Evolutionary conservation across 2,888 invertebrate genomes (phyloP).

Genomic region (Rhimphoctona megacephalus): DNA sequence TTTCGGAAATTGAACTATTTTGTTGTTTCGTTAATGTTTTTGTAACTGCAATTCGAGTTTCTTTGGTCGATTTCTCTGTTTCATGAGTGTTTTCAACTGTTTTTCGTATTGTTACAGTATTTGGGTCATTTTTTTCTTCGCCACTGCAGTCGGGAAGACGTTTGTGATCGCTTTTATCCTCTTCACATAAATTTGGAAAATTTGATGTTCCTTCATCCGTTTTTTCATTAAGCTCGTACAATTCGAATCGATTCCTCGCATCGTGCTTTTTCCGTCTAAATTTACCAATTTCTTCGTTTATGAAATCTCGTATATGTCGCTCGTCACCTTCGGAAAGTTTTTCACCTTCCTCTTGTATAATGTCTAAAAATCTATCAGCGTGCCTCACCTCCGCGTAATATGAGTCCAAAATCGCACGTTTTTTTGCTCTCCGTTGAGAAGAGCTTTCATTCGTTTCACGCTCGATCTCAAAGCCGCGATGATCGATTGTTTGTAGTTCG

Average conservation of each 20-base stretch:
- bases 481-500: conserved; percentile 64
- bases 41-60: conserved; percentile 48
- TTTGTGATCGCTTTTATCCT: not conserved
- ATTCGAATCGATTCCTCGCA: conserved; percentile 48
- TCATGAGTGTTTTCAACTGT: conserved; percentile 31
- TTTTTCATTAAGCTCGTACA: conserved; percentile 17
- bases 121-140: conserved; percentile 19
- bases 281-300: conserved; percentile 86
- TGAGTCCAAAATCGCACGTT: conserved; percentile 86
- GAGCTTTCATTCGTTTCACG: conserved; percentile 48
- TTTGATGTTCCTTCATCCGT: conserved; percentile 21
- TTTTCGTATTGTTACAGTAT: conserved; percentile 34
- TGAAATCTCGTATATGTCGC: conserved; percentile 85
- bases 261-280: conserved; percentile 83
- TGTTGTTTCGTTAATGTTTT: conserved; percentile 36
- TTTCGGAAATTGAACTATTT: conserved; percentile 47
- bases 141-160: not conserved
- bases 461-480: conserved; percentile 58
- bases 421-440: conserved; percentile 85
- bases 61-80: conserved; percentile 38
- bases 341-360: conserved; percentile 92
- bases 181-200: not conserved
- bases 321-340: conserved; percentile 87
- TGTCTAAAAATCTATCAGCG: conserved; percentile 90
- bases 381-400: conserved; percentile 87